phyloP scores from a whole-genome alignment of 30 jellyfish, hydroid and myxozoan species.

The Phacellophora camtschatica region DNA sequence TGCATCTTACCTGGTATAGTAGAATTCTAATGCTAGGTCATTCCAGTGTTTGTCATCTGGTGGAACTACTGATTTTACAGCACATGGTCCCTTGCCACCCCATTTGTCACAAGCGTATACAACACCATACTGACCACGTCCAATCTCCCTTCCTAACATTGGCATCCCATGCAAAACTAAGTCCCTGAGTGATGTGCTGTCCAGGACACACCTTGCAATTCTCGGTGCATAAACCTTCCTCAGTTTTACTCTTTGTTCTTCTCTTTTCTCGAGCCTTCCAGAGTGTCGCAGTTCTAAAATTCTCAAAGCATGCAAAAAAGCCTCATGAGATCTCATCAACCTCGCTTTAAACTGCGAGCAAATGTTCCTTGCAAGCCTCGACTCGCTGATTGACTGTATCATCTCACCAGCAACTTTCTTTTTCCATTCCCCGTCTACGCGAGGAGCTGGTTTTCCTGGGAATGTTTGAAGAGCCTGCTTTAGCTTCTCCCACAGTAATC shows the following conservation, averaged over 20 bases:
- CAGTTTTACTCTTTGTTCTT: conserved; percentile 92
- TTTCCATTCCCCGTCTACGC: conserved; percentile 93
- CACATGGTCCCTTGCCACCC: conserved; percentile 99
- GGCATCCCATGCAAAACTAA: conserved; percentile 98
- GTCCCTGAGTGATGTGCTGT: conserved; percentile 96
- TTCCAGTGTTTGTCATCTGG: conserved; percentile 99
- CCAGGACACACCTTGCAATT: conserved; percentile 98
- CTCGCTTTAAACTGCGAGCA: conserved; percentile 95
- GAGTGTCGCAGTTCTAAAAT: conserved; percentile 88
- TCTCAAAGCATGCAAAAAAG: conserved; percentile 84
- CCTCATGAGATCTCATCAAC: conserved; percentile 92
- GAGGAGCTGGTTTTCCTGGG: conserved; percentile 97
- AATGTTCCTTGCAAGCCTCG: conserved; percentile 91
- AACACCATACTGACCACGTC: conserved; percentile 99
- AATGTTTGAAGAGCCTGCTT: conserved; percentile 96
- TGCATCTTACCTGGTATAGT: conserved; percentile 87
- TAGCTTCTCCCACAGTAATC: conserved; percentile 93
- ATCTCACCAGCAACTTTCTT: conserved; percentile 92
- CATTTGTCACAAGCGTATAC: conserved; percentile 99
- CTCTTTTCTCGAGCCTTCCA: conserved; percentile 92
- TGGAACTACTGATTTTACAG: conserved; percentile 97
- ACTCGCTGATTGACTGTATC: conserved; percentile 89
- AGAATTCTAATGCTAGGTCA: conserved; percentile 94
- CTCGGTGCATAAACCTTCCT: conserved; percentile 98
- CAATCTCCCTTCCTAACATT: conserved; percentile 94